Base-by-base conservation (phyloP, 2,113 vertebrate species). In the Hepsetus odoe region DNA sequence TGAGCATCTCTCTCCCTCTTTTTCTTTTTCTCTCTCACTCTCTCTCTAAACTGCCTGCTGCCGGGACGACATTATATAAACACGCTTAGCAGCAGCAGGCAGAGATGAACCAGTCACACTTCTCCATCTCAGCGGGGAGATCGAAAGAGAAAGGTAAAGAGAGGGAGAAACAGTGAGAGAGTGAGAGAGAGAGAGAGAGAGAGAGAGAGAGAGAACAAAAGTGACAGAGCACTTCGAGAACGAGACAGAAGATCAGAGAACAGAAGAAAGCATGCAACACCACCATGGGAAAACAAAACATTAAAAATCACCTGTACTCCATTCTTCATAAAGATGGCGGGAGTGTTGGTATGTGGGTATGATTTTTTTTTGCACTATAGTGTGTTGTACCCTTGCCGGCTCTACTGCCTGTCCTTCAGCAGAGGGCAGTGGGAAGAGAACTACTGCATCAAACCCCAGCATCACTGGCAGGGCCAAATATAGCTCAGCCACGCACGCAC, bases 11-110 rank as follows among this genome's bases (percentile, higher is more conserved):
- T 32, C 44, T 65, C 30, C 12, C 62, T 5, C 2, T 32, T 13
- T 24, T 20, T 14, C 22, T 40, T 40, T 40, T 22, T 59, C 38
- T 70, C 73, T 38, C 35, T 74, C 72, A 58, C 40, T 70, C 58
- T 53, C 30, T 55, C 74, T 82, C 68, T 80, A 83, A 85, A 89
- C 85, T 85, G 82, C 84, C 30, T 64, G 83, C 87, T 81, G 87
- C 84, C 65, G 67, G 87, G 84, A 86, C 87, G 86, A 44, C 40
- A 85, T 93, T 93, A 93, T 82, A 90, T 92, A 93, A 93, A 92
- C 81, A 88, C 49, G 85, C 85, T 89, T 87, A 88, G 82, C 72
- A 87, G 82, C 89, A 83, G 82, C n/a, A 89, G 79, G 87, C 85
- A 88, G 84, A 56, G 59, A 56, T 22, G 51, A 68, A 67, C 44